These are phyloP conservation scores for Uloborus plumipes DNA, from an alignment of 2,888 invertebrate species.

Conservation along the genomic window DNA sequence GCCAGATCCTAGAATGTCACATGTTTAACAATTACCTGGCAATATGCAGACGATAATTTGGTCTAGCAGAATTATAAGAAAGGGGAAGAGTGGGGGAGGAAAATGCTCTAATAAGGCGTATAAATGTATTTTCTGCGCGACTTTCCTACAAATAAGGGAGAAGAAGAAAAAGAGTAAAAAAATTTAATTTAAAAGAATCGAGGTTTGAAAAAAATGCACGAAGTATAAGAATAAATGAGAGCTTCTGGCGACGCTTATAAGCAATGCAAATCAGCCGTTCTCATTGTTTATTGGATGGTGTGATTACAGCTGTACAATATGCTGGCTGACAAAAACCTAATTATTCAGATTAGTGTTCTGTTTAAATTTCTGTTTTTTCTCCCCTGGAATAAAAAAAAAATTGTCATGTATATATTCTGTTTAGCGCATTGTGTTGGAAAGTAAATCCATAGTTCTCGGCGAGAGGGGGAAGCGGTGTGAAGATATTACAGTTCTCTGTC, in stretches of 20 bases:
- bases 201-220: slow-evolving; percentile 39
- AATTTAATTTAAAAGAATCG: slow-evolving; percentile 60
- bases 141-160: slow-evolving; percentile 22
- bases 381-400: slow-evolving; percentile 8
- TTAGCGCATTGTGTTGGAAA: slow-evolving; percentile 45
- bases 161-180: slow-evolving; percentile 32
- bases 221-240: slow-evolving; percentile 47
- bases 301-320: slow-evolving; percentile 59
- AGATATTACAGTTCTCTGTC: slow-evolving; percentile 49
- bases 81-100: slow-evolving; percentile 1
- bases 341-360: slow-evolving; percentile 64
- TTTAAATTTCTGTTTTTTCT: slow-evolving; percentile 59
- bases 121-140: slow-evolving; percentile 59
- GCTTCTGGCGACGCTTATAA: slow-evolving; percentile 47
- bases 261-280: slow-evolving; percentile 63
- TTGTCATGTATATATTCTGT: slow-evolving; percentile 36
- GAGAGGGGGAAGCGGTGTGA: slow-evolving; percentile 4
- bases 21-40: slow-evolving; percentile 64
- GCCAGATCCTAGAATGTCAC: slow-evolving; percentile 52
- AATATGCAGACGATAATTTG: slow-evolving; percentile 53
- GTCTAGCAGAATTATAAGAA: slow-evolving; percentile 23
- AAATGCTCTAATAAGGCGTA: slow-evolving; percentile 59
- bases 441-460: slow-evolving; percentile 29
- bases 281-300: slow-evolving; percentile 63
- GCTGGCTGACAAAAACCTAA: slow-evolving; percentile 62